Evolutionary conservation across 2,797 vertebrate genomes (phyloP).

Genomic region (Erethizon dorsatum): DNA sequence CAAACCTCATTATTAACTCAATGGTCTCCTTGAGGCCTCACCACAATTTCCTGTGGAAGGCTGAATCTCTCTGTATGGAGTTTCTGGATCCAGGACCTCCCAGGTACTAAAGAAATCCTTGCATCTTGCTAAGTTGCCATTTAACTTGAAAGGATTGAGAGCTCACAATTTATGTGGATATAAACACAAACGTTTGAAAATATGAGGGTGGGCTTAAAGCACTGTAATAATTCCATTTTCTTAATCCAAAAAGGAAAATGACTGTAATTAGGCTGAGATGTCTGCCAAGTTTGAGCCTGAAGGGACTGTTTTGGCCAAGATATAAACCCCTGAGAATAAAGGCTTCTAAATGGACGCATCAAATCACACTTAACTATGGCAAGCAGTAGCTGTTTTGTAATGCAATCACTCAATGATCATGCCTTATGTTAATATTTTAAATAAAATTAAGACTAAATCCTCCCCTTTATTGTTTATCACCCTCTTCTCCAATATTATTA

Average conservation of each 20-base stretch:
- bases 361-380: constrained; percentile 89
- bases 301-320: constrained; percentile 88
- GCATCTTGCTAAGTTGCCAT: constrained; percentile 1
- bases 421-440: constrained; percentile 88
- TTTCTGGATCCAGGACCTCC: not conserved
- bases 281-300: constrained; percentile 87
- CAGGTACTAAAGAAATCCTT: not conserved
- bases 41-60: not conserved
- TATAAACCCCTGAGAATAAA: constrained; percentile 87
- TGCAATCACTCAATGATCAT: constrained; percentile 85
- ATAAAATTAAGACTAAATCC: constrained; percentile 88
- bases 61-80: not conserved
- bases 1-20: not conserved
- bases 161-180: constrained; percentile 28
- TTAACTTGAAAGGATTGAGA: constrained; percentile 59
- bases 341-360: constrained; percentile 87
- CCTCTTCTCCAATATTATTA: constrained; percentile 78
- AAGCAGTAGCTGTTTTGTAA: constrained; percentile 85
- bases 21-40: not conserved
- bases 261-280: constrained; percentile 85
- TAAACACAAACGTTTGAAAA: constrained; percentile 77
- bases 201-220: constrained; percentile 53
- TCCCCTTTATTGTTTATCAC: constrained; percentile 78
- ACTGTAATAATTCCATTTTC: constrained; percentile 83
- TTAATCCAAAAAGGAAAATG: constrained; percentile 82